Percentiles rank a stretch among this genome's conserved stretches.
Evolutionary conservation across 2,888 invertebrate species (phyloP).

Genomic region (Lasioglossum leucozonium): DNA sequence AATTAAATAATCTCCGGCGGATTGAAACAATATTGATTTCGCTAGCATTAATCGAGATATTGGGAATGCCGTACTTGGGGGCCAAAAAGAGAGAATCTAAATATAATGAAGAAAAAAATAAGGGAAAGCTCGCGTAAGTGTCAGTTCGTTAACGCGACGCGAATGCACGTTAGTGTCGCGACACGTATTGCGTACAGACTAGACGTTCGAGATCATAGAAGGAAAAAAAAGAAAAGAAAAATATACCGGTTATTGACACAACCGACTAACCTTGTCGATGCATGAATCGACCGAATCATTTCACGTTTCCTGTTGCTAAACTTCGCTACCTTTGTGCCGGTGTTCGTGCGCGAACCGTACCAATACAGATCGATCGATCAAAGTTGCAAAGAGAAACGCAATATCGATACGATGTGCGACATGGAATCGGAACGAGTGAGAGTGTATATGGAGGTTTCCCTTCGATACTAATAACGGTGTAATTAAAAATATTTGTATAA

Average conservation of each 20-base stretch:
- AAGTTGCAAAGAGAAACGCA: background rate
- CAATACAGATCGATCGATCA: background rate
- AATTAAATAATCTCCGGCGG: background rate
- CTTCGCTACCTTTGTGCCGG: background rate
- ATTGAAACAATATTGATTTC: too few species aligned
- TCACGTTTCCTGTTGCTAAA: constrained; percentile 44
- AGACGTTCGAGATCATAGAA: background rate
- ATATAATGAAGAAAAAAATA: background rate
- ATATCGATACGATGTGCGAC: background rate
- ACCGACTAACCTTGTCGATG: constrained; percentile 48
- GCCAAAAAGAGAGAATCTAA: background rate
- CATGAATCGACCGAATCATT: constrained; percentile 40
- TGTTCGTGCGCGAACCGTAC: background rate
- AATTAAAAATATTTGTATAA: background rate
- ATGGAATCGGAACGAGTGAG: too few species aligned
- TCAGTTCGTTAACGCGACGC: constrained; percentile 26
- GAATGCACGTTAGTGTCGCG: background rate
- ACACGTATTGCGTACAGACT: background rate
- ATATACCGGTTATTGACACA: constrained; percentile 50
- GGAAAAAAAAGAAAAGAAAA: constrained; percentile 20
- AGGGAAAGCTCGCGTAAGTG: background rate
- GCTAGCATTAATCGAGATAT: too few species aligned
- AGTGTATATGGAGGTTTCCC: background rate
- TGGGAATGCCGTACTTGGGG: too few species aligned
- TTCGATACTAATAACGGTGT: too few species aligned